These are phyloP conservation scores for Polypterus bichir DNA, from an alignment of 2,113 vertebrate genomes.

Conservation along the genomic window DNA sequence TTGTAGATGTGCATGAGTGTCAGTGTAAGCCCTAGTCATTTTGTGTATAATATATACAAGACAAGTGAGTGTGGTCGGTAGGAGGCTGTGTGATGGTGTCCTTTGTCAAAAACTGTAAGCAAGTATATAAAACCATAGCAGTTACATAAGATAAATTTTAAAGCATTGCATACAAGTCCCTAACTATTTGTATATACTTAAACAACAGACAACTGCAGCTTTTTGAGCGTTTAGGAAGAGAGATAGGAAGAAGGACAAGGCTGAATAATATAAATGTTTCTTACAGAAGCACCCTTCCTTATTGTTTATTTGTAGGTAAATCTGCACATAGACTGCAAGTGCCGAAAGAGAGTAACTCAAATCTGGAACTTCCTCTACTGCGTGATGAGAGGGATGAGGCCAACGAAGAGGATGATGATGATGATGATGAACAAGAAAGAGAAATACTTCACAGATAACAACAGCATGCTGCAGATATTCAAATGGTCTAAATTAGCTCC, in stretches of 20 bases:
- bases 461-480: too few relatives aligned
- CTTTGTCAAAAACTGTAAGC: background rate
- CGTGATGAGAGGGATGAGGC: conserved; percentile 30
- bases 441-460: conserved; percentile 16
- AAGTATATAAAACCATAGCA: background rate
- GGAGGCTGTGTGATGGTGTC: conserved; percentile 3
- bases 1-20: background rate
- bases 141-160: background rate
- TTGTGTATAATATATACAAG: background rate
- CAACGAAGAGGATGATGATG: conserved; percentile 28
- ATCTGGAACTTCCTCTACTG: conserved; percentile 67
- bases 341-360: conserved; percentile 37
- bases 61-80: background rate
- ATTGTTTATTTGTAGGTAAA: conserved; percentile 31
- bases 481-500: too few relatives aligned
- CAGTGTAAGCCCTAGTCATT: background rate
- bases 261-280: background rate
- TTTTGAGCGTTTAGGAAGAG: background rate
- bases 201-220: background rate
- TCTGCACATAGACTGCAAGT: conserved; percentile 31
- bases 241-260: background rate
- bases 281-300: conserved; percentile 34
- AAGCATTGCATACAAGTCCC: background rate
- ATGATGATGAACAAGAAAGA: conserved; percentile 44
- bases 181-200: background rate